phyloP scores from a whole-genome alignment of 2,797 vertebrate genomes.

The Florisuga fusca region DNA sequence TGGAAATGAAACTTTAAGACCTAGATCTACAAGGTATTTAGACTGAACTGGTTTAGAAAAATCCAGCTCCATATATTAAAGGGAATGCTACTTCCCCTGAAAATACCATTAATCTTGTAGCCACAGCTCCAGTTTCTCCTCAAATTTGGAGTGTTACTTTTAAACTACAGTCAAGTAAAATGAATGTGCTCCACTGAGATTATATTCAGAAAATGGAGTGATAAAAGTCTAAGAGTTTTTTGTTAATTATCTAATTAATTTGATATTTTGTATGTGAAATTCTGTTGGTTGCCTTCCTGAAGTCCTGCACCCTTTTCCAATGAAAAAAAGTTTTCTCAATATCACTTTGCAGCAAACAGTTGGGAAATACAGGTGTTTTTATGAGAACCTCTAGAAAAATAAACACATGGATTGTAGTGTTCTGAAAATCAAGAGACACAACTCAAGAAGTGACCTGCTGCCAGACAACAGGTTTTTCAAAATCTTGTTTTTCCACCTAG shows the following conservation, averaged over 20 bases:
- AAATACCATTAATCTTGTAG: not conserved
- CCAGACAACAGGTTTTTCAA: not conserved
- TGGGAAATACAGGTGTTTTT: not conserved
- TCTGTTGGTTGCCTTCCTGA: not conserved
- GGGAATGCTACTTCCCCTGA: not conserved
- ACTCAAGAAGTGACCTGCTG: not conserved
- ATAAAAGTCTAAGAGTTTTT: not conserved
- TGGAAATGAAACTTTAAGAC: constrained; percentile 47
- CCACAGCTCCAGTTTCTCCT: not conserved
- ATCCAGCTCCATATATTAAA: not conserved
- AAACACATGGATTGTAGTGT: not conserved
- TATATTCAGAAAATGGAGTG: not conserved
- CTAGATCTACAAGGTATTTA: constrained; percentile 2
- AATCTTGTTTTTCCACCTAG: not conserved
- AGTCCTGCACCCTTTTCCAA: not conserved
- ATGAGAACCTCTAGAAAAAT: not conserved
- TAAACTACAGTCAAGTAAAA: not conserved
- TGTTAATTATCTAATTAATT: not conserved
- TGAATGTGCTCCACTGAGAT: not conserved
- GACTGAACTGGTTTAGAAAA: constrained; percentile 37
- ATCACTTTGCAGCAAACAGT: not conserved
- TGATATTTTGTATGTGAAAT: not conserved
- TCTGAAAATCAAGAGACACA: not conserved
- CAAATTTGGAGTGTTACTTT: not conserved
- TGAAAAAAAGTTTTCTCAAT: not conserved